Base-by-base conservation (phyloP, 64 coral and sea anemone species). In the Acropora tenuis region DNA sequence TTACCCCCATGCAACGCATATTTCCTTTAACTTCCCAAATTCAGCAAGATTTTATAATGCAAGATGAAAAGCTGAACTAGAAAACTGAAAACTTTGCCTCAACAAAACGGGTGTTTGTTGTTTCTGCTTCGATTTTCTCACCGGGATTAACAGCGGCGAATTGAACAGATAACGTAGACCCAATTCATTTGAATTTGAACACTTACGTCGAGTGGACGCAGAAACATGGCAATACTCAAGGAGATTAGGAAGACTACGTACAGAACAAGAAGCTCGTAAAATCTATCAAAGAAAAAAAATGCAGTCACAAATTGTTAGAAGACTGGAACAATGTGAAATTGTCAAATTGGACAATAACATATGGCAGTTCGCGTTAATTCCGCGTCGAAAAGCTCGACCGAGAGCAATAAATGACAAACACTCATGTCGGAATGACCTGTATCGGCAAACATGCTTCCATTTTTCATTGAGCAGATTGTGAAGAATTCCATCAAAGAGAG, bases 391-490 rank as follows among this genome's bases (percentile, higher is more conserved):
- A 30, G 30, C 30, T 30, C 30, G 30, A 30, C 30, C 30, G 30
- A 30, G 30, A 30, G 30, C 30, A 30, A 30, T 30, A 30, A 30
- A 30, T 30, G 30, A 30, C 30, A 30, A 30, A 30, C 30, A 30
- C 30, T 30, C 30, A 40, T 71, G 6, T 48, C 1, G 46, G 0
- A 50, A 61, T 48, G 46, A 97, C 95, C 95, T 97, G 16, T 78
- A 97, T 50, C 95, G 88, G 40, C 95, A 97, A 15, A 83, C 92
- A 88, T 84, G 87, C 52, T 72, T 90, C 95, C 95, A 97, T 66
- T 97, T 97, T 57, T 94, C 91, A 71, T 88, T 94, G 83, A 97
- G 90, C 77, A 97, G 77, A 50, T 94, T 91, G 88, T 94, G 82
- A 6, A 97, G 81, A 58, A 97, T 97, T 78, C 95, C 95, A 94